These are phyloP conservation scores for Zelostemma sp. DNA, from an alignment of 1,140 invertebrate species.

Conservation along the genomic window DNA sequence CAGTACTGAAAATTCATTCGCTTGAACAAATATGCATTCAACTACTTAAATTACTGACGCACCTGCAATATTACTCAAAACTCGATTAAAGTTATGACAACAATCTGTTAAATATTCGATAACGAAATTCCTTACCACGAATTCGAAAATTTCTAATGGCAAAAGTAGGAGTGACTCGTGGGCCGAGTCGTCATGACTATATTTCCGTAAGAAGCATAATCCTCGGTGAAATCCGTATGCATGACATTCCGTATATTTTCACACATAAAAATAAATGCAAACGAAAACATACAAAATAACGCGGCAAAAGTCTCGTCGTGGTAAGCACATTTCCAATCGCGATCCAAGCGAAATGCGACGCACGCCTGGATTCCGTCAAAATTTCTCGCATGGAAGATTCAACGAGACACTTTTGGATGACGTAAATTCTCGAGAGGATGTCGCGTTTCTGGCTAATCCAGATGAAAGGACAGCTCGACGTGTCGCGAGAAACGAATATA, in stretches of 20 bases:
- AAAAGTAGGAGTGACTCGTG: too few species aligned
- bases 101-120: too few species aligned
- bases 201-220: neutral
- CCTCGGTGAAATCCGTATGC: neutral
- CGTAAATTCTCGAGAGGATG: slow-evolving; percentile 15
- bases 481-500: slow-evolving; percentile 15
- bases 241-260: neutral
- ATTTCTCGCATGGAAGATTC: slow-evolving; percentile 17
- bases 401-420: slow-evolving; percentile 16
- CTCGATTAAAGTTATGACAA: too few species aligned
- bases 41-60: too few species aligned
- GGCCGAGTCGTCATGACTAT: too few species aligned
- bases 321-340: slow-evolving; percentile 14
- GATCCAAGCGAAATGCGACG: slow-evolving; percentile 16
- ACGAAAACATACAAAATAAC: slow-evolving; percentile 10
- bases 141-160: too few species aligned
- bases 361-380: slow-evolving; percentile 14
- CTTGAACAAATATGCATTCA: neutral
- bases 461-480: slow-evolving; percentile 13
- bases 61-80: too few species aligned
- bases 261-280: neutral
- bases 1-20: neutral
- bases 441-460: slow-evolving; percentile 16
- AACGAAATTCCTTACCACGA: too few species aligned
- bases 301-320: slow-evolving; percentile 4